phyloP scores from a whole-genome alignment of 2,113 vertebrate genomes.

The Platanista minor region DNA sequence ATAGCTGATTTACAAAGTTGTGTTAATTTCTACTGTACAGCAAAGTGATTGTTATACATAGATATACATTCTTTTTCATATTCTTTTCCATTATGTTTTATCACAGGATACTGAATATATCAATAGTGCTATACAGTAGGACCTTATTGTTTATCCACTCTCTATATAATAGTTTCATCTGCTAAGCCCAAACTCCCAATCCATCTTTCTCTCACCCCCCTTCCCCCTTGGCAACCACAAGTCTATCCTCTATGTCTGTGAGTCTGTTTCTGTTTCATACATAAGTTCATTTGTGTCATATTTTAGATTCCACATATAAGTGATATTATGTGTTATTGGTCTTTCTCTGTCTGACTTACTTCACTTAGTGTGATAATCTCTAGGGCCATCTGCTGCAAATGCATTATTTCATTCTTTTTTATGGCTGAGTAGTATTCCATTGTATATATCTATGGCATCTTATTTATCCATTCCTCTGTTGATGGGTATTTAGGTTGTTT shows the following conservation, averaged over 20 bases:
- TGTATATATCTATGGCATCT: too few species aligned
- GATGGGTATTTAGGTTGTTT: background rate
- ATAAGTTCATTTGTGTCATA: background rate
- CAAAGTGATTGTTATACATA: background rate
- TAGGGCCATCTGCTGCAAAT: background rate
- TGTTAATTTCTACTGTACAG: background rate
- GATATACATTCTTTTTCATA: background rate
- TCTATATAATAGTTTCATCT: background rate
- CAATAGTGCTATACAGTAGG: background rate
- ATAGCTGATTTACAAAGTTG: background rate
- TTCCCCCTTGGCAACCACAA: background rate
- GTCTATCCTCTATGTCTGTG: background rate
- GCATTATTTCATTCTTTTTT: background rate
- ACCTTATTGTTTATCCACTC: background rate
- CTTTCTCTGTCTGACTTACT: background rate
- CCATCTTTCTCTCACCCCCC: too few species aligned
- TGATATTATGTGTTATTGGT: background rate
- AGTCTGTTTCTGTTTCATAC: background rate
- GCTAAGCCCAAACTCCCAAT: background rate
- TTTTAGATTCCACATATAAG: background rate
- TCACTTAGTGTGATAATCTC: background rate
- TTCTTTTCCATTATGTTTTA: background rate
- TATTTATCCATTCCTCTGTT: background rate
- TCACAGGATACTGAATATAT: background rate
- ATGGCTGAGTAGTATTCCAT: background rate